Conservation (phyloP, 2,888 invertebrate genomes). For the Erebia aethiops region DNA sequence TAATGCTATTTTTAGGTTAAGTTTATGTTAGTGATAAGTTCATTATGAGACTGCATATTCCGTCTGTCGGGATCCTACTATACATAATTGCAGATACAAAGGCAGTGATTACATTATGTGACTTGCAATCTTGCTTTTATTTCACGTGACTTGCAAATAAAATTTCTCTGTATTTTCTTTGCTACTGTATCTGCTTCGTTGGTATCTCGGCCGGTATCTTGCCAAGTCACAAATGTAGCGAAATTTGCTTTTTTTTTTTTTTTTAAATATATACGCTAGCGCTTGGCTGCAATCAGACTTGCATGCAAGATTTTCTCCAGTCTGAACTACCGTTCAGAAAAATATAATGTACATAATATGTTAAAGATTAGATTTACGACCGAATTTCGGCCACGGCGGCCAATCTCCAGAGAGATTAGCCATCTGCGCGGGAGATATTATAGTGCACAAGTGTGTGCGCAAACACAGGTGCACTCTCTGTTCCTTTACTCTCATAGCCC, state of each 20-base stretch:
- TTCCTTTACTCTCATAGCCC: too few species aligned
- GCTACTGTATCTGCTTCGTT: background rate
- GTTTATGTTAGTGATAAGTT: too few species aligned
- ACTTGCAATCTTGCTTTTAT: conserved; percentile 3
- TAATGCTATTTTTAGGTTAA: background rate
- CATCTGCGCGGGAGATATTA: too few species aligned
- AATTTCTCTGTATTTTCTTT: background rate
- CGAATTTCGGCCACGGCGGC: too few species aligned
- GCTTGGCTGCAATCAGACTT: too few species aligned
- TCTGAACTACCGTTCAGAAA: background rate
- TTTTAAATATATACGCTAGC: too few species aligned
- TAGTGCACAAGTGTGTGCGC: too few species aligned
- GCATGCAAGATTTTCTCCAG: too few species aligned
- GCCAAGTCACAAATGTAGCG: background rate
- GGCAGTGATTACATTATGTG: conserved; percentile 4
- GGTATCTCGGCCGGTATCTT: background rate
- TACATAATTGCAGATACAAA: background rate
- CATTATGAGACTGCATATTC: too few species aligned
- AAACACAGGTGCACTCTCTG: too few species aligned
- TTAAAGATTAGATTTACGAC: background rate
- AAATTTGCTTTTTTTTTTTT: background rate
- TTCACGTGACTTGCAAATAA: conserved; percentile 5
- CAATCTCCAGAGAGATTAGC: too few species aligned
- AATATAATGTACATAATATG: too few species aligned
- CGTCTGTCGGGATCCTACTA: background rate